phyloP scores from a whole-genome alignment of 1,140 invertebrate genomes.

The Helicorthomorpha holstii region DNA sequence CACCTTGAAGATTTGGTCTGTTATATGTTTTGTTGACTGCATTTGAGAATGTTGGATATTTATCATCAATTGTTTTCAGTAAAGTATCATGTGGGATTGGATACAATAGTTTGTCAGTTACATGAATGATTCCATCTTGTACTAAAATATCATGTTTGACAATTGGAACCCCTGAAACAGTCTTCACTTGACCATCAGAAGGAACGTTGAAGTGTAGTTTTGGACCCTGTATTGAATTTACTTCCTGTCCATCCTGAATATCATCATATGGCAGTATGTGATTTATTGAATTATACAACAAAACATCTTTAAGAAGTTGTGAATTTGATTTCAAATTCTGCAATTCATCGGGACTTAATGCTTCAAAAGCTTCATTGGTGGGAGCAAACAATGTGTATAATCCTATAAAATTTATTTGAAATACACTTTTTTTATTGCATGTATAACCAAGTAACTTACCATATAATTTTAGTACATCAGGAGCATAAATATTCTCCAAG shows the following conservation, averaged over 20 bases:
- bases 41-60: not conserved
- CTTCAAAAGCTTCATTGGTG: slow-evolving; percentile 4
- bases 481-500: not conserved
- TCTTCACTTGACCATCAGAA: not conserved
- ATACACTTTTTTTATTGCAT: not conserved
- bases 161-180: not conserved
- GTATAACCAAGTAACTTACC: not conserved
- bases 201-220: not conserved
- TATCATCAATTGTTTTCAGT: not conserved
- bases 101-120: not conserved
- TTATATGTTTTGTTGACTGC: not conserved
- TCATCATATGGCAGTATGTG: not conserved
- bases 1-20: not conserved
- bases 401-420: not conserved
- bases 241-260: not conserved
- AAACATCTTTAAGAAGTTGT: not conserved
- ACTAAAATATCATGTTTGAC: not conserved
- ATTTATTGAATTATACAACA: not conserved
- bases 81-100: not conserved
- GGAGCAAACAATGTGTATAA: slow-evolving; percentile 4
- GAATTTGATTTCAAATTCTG: not conserved
- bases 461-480: not conserved
- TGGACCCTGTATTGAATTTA: not conserved
- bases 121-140: not conserved
- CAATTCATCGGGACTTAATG: not conserved